Percentiles rank a stretch among this genome's conserved stretches.
Evolutionary conservation across 2,888 invertebrate species (phyloP).

Genomic region (Cryptocephalus moraei): DNA sequence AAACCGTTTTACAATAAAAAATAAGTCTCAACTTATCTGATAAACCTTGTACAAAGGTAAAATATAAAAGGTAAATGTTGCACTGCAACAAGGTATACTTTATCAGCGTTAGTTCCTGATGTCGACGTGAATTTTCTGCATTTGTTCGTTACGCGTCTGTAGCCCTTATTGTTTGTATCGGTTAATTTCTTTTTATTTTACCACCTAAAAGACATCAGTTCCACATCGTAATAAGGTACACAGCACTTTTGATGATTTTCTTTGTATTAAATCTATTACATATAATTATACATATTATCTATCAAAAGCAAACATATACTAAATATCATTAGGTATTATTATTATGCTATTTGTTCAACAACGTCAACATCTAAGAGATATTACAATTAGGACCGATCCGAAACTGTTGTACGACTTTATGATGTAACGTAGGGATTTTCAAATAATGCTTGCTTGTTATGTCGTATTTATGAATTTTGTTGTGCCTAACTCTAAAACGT

Average conservation of each 20-base stretch:
- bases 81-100: conserved; percentile 1
- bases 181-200: background rate
- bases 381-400: no score
- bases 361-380: no score
- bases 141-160: background rate
- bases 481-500: no score
- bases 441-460: no score
- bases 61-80: background rate
- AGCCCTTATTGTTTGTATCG: background rate
- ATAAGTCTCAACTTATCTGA: background rate
- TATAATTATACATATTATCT: conserved; percentile 11
- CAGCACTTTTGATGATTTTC: conserved; percentile 24
- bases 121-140: background rate
- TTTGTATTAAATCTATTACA: conserved; percentile 8
- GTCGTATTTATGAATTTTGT: no score
- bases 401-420: no score
- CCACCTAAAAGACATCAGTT: conserved; percentile 5
- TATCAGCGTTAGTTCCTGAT: conserved; percentile 1
- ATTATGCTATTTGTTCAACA: no score
- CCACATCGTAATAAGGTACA: conserved; percentile 16
- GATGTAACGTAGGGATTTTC: no score
- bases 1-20: background rate
- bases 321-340: no score
- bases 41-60: background rate
- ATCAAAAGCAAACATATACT: conserved; percentile 9